Evolutionary conservation across 2,888 invertebrate species (phyloP), one percentile per base, ranked within the genome.

Genomic region (Apodemia hepburni): DNA sequence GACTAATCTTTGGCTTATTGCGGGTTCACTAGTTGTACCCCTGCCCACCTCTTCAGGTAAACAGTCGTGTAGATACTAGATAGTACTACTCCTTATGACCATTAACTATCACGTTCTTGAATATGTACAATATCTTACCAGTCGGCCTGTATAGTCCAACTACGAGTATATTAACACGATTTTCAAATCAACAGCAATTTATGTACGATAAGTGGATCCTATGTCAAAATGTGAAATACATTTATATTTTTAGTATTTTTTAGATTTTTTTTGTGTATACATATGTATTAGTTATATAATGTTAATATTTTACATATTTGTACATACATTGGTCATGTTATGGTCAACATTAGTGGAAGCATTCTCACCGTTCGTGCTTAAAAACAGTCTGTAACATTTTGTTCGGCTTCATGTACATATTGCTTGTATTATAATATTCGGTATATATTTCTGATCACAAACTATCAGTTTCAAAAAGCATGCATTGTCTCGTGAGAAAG

Each of bases 401-500:
- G 87, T 89, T 80, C 89, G 87, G 92, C 92, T 92, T 92, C 92
- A 89, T 92, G 92, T 92, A 92, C 92, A 92, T 92, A 93, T 90
- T 92, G 93, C 93, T 94, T 93, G 93, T 93, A 89, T 89, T 87
- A 84, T 90, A 90, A 79, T 84, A 85, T 78, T 83, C 80, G 88
- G 86, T 87, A 82, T 90, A 85, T 87, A 85, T 84, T 79, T 87
- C 81, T 89, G 85, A 82, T 87, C 88, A 89, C 88, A 85, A 89
- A 88, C 90, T 89, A 82, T 89, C 87, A 87, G 82, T 90, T 89
- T 88, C 87, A 85, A 90, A 89, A 92, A 93, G 93, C 93, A 93
- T 93, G 93, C 93, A 93, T 92, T 92, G 88, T 92, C 93, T 94
- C 94, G 94, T 94, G 95, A 95, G 95, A 94, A 94, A 94, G 92